phyloP scores from a whole-genome alignment of 2,888 invertebrate species.

The Cartodere bifasciata region DNA sequence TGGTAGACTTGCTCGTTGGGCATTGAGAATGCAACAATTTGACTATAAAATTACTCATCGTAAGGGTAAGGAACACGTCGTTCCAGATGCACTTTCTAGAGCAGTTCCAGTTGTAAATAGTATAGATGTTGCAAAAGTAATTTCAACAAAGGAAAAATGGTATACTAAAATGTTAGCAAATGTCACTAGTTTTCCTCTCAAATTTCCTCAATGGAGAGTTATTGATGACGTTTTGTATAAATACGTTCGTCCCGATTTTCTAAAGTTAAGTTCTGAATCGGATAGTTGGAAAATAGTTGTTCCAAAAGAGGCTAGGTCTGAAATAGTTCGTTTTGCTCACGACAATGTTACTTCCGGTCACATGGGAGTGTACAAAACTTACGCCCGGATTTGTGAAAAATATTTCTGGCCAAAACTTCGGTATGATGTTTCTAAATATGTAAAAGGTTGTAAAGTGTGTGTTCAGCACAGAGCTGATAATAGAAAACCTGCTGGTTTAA shows the following conservation, averaged over 20 bases:
- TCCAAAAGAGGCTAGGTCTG: too few species aligned
- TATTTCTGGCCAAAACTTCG: constrained; percentile 18
- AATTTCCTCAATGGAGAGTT: constrained; percentile 14
- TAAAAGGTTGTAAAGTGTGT: constrained; percentile 15
- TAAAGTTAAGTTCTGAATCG: too few species aligned
- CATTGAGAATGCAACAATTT: constrained; percentile 10
- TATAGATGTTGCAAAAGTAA: too few species aligned
- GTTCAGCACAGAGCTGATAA: constrained; percentile 14
- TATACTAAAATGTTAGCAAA: background rate
- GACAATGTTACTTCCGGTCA: constrained; percentile 5
- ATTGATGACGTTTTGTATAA: too few species aligned
- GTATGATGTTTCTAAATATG: constrained; percentile 15
- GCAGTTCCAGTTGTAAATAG: constrained; percentile 9
- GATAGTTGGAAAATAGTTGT: too few species aligned
- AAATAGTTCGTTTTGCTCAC: too few species aligned
- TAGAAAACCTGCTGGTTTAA: constrained; percentile 14
- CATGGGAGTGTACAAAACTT: constrained; percentile 13
- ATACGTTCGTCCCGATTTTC: too few species aligned
- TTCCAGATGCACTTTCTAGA: constrained; percentile 13
- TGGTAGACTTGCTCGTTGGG: constrained; percentile 11
- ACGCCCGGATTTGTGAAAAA: constrained; percentile 5
- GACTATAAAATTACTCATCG: constrained; percentile 12
- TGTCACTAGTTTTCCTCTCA: too few species aligned
- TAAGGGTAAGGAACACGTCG: constrained; percentile 12
- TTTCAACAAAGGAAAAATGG: too few species aligned